A percentile compares a stretch with the other conserved stretches of the same genome.
These are phyloP conservation scores for Hexactinellida sp. DNA, from an alignment of 37 sponge, comb jelly and placozoan species.

Conservation along the genomic window DNA sequence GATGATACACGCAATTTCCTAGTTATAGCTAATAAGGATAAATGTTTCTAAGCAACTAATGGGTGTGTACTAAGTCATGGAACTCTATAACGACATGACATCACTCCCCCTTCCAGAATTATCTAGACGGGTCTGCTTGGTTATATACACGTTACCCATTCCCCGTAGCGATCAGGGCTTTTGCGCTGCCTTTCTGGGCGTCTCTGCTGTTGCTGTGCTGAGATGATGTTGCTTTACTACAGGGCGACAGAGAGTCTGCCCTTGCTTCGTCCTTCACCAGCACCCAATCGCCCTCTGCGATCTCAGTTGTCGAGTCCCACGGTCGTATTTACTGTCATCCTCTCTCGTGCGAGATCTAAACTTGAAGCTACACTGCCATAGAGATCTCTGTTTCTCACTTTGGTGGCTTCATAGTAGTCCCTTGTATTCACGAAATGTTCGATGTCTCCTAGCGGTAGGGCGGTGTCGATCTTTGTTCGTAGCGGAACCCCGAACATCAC, in stretches of 20 bases:
- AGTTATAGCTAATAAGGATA: background rate
- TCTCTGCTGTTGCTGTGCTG: background rate
- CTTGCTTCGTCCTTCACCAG: background rate
- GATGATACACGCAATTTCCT: background rate
- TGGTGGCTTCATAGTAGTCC: background rate
- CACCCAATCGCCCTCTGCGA: background rate
- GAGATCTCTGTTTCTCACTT: background rate
- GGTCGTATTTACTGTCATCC: background rate
- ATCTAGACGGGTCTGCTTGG: background rate
- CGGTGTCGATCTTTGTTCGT: background rate
- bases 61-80: background rate
- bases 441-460: background rate
- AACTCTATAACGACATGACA: background rate
- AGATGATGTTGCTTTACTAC: background rate
- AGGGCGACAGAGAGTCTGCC: background rate
- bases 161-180: background rate
- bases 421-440: background rate
- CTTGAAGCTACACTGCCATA: background rate
- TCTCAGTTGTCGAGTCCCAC: background rate
- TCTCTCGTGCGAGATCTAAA: background rate
- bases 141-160: background rate
- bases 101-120: background rate
- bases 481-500: background rate
- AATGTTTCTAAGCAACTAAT: background rate
- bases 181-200: background rate